phyloP scores from a whole-genome alignment of 2,888 invertebrate species.

The Harpalus rubripes region DNA sequence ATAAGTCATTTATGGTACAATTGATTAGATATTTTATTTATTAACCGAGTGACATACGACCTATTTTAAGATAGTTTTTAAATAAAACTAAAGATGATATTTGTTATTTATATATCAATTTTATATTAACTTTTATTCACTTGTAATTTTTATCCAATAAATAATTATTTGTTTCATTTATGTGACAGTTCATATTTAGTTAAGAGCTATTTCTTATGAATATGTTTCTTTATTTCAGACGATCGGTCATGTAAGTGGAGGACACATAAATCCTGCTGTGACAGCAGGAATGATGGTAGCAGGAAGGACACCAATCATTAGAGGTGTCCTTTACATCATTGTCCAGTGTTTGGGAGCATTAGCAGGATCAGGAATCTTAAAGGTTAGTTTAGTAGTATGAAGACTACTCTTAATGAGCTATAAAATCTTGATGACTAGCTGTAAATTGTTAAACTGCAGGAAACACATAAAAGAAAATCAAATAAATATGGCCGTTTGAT shows the following conservation, averaged over 20 bases:
- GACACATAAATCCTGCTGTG: slow-evolving; percentile 96
- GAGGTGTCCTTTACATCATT: slow-evolving; percentile 88
- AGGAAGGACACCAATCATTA: slow-evolving; percentile 87
- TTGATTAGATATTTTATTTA: too few relatives aligned
- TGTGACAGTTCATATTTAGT: too few relatives aligned
- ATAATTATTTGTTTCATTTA: too few relatives aligned
- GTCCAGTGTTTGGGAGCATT: slow-evolving; percentile 91
- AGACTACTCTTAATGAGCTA: not conserved
- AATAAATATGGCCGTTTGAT: not conserved
- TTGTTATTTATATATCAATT: too few relatives aligned
- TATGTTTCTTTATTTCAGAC: slow-evolving; percentile 79
- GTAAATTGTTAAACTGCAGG: not conserved
- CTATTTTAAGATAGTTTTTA: too few relatives aligned
- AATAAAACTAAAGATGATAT: too few relatives aligned
- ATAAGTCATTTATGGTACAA: too few relatives aligned
- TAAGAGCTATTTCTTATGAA: too few relatives aligned
- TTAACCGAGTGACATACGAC: too few relatives aligned
- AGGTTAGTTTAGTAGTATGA: slow-evolving; percentile 77
- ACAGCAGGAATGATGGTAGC: slow-evolving; percentile 89
- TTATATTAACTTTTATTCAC: too few relatives aligned
- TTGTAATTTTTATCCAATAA: too few relatives aligned
- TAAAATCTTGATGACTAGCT: not conserved
- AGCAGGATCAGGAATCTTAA: slow-evolving; percentile 87
- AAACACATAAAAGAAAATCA: not conserved
- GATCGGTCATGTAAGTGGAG: slow-evolving; percentile 93